These are phyloP conservation scores for Tipula helvola DNA, from an alignment of 2,888 invertebrate genomes.

Conservation along the genomic window DNA sequence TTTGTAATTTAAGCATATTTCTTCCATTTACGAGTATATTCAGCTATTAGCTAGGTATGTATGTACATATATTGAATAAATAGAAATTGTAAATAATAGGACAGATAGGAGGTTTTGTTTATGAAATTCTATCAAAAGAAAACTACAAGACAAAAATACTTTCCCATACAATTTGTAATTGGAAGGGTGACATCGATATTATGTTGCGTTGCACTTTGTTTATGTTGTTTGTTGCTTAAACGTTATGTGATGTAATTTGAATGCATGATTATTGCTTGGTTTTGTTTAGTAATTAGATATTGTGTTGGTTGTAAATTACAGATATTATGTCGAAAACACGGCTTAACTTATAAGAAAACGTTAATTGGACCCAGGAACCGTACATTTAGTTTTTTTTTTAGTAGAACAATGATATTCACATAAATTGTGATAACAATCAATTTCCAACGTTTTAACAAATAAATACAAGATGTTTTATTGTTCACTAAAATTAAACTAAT, in stretches of 20 bases:
- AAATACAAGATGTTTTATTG: too few relatives aligned
- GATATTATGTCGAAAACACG: too few relatives aligned
- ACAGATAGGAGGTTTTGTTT: neutral
- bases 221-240: neutral
- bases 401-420: too few relatives aligned
- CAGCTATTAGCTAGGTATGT: neutral
- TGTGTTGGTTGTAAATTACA: too few relatives aligned
- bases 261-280: neutral
- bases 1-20: neutral
- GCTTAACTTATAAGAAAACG: too few relatives aligned
- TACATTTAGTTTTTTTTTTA: too few relatives aligned
- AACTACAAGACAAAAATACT: neutral
- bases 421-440: too few relatives aligned
- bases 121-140: neutral
- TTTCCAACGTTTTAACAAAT: too few relatives aligned
- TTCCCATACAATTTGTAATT: neutral
- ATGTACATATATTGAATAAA: neutral
- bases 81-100: neutral
- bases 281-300: neutral
- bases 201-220: neutral
- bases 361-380: too few relatives aligned
- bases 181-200: neutral
- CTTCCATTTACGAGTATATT: neutral
- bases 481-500: too few relatives aligned
- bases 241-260: neutral